Evolutionary conservation across 2,797 vertebrate species (phyloP).

Genomic region (Lophius americanus): DNA sequence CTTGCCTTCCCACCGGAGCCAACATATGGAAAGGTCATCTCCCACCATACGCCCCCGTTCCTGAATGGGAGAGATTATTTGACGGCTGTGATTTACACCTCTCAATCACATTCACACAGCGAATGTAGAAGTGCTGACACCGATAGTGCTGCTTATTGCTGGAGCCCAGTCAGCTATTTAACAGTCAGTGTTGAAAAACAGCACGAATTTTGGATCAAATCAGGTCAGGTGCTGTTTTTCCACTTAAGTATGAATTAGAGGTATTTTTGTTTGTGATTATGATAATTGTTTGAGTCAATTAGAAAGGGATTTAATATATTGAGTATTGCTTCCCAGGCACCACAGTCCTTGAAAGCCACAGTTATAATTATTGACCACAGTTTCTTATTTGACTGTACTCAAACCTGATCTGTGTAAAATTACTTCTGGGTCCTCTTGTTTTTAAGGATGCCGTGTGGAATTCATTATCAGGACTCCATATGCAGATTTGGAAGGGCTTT

Average conservation of each 20-base stretch:
- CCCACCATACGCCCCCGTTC: slow-evolving; percentile 44
- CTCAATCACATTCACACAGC: slow-evolving; percentile 58
- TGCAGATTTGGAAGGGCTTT: slow-evolving; percentile 80
- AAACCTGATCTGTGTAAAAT: slow-evolving; percentile 60
- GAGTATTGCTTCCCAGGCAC: slow-evolving; percentile 43
- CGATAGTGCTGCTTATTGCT: slow-evolving; percentile 31
- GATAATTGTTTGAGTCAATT: slow-evolving; percentile 49
- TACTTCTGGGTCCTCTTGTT: slow-evolving; percentile 63
- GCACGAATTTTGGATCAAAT: slow-evolving; percentile 32
- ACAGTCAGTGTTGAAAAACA: slow-evolving; percentile 55
- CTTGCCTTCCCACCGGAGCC: slow-evolving; percentile 43
- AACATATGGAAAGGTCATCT: slow-evolving; percentile 55
- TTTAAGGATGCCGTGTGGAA: slow-evolving; percentile 78
- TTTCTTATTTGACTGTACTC: slow-evolving; percentile 49
- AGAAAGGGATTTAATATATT: slow-evolving; percentile 42
- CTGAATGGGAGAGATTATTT: slow-evolving; percentile 58
- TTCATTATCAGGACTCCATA: slow-evolving; percentile 75
- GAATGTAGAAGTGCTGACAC: slow-evolving; percentile 62
- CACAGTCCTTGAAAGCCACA: slow-evolving; percentile 47
- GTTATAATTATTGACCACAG: slow-evolving; percentile 60
- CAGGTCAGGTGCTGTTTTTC: slow-evolving; percentile 52
- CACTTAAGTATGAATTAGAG: slow-evolving; percentile 48
- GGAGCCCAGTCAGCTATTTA: slow-evolving; percentile 50
- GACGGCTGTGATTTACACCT: slow-evolving; percentile 67
- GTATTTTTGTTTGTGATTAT: slow-evolving; percentile 62